These are phyloP conservation scores for Semaprochilodus insignis DNA, from an alignment of 2,797 vertebrate species.

Conservation along the genomic window DNA sequence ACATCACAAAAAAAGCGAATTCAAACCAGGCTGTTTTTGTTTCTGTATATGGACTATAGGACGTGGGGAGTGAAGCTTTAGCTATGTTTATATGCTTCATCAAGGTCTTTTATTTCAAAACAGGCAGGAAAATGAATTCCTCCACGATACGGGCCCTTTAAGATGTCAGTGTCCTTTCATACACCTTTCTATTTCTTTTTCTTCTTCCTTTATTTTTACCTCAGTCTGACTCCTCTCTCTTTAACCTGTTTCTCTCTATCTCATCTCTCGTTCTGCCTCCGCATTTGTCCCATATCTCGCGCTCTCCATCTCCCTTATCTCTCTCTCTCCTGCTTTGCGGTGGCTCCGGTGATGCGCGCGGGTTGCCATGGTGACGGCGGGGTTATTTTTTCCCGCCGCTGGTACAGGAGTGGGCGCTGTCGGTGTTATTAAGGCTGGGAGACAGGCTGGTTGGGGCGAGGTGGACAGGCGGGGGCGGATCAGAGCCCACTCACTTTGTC, in stretches of 20 bases:
- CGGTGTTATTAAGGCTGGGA: conserved; percentile 52
- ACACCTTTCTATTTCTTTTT: not conserved
- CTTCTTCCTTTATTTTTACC: not conserved
- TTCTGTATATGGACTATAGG: no score
- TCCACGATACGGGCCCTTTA: no score
- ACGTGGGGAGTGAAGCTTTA: no score
- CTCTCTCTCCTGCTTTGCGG: conserved; percentile 26
- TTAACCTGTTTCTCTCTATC: not conserved
- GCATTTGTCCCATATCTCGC: conserved; percentile 3
- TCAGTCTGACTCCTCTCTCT: not conserved
- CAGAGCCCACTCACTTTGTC: conserved; percentile 51
- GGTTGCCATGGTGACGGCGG: conserved; percentile 49
- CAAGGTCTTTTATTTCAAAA: no score
- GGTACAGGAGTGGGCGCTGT: conserved; percentile 57
- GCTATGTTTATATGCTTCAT: no score
- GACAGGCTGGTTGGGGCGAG: conserved; percentile 54
- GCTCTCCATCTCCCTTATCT: conserved; percentile 18
- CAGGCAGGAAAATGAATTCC: no score
- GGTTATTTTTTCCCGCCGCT: conserved; percentile 47
- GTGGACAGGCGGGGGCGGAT: conserved; percentile 55
- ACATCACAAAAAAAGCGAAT: no score
- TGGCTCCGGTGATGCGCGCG: conserved; percentile 24
- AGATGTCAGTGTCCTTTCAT: not conserved
- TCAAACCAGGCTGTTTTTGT: no score
- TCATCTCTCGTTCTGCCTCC: conserved; percentile 23